These are phyloP conservation scores for Amblyopsis hoosieri DNA, from an alignment of 2,797 vertebrate species.

Conservation along the genomic window DNA sequence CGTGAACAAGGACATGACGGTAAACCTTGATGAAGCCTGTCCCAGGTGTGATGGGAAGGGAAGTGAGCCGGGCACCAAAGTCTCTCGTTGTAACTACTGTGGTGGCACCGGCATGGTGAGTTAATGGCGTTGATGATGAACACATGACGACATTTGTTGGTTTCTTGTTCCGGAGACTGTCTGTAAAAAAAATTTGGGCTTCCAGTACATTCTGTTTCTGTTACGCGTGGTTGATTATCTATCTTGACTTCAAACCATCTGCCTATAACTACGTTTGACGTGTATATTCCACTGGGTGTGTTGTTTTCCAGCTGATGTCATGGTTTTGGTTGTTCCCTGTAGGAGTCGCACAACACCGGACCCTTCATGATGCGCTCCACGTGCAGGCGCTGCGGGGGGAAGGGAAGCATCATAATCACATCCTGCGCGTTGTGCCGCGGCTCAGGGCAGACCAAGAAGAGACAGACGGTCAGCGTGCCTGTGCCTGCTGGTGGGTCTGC, in stretches of 20 bases:
- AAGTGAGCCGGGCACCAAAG: constrained; percentile 88
- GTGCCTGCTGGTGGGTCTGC: constrained; percentile 87
- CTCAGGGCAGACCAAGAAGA: constrained; percentile 87
- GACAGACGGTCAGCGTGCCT: constrained; percentile 84
- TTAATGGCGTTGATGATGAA: neutral
- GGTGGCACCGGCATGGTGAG: constrained; percentile 92
- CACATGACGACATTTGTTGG: no score
- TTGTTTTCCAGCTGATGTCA: neutral
- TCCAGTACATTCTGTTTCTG: no score
- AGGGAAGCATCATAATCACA: constrained; percentile 81
- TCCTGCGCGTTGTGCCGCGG: constrained; percentile 85
- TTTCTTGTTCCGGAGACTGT: no score
- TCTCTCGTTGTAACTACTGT: constrained; percentile 88
- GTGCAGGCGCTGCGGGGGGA: constrained; percentile 88
- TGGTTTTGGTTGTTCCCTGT: neutral
- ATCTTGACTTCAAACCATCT: no score
- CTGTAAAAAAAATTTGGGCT: no score
- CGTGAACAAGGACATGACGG: constrained; percentile 85
- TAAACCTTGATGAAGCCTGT: constrained; percentile 86
- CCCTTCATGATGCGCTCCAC: constrained; percentile 91
- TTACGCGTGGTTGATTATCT: no score
- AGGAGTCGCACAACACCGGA: constrained; percentile 91
- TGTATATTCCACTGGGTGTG: no score
- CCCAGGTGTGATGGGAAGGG: constrained; percentile 87
- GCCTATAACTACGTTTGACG: no score